Evolutionary conservation across 2,113 vertebrate genomes (phyloP).

Genomic region (Garra rufa): DNA sequence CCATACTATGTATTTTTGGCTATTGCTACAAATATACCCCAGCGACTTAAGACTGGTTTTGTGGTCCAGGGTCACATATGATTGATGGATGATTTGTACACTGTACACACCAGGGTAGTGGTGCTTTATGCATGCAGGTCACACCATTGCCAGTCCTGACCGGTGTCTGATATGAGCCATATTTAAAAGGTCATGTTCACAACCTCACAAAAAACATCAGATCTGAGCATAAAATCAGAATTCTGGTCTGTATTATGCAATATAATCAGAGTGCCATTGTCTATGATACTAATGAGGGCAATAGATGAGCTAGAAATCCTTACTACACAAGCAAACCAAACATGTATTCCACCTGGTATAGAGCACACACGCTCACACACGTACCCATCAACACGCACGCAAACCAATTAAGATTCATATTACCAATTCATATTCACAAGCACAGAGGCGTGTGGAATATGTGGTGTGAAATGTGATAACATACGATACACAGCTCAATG

Average conservation of each 20-base stretch:
- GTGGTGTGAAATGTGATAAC: constrained; percentile 44
- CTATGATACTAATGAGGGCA: not conserved
- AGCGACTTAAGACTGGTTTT: too few species aligned
- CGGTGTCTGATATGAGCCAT: not conserved
- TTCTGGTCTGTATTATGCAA: not conserved
- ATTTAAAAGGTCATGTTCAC: constrained; percentile 17
- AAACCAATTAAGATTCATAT: constrained; percentile 40
- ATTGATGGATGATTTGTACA: too few species aligned
- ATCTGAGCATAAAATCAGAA: not conserved
- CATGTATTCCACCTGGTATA: constrained; percentile 15
- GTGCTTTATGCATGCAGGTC: not conserved
- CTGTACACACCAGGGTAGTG: not conserved
- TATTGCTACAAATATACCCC: too few species aligned
- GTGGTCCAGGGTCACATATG: too few species aligned
- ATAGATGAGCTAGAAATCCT: not conserved
- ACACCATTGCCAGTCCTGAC: not conserved
- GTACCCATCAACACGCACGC: not conserved
- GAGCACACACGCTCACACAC: not conserved
- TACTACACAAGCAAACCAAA: not conserved
- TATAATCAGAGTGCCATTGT: not conserved
- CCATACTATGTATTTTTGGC: too few species aligned
- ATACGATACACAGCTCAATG: constrained; percentile 31
- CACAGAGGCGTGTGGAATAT: constrained; percentile 28
- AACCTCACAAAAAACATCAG: not conserved
- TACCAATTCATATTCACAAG: constrained; percentile 29